Conservation (phyloP, 2,113 vertebrate species). For the Panthera uncia region DNA sequence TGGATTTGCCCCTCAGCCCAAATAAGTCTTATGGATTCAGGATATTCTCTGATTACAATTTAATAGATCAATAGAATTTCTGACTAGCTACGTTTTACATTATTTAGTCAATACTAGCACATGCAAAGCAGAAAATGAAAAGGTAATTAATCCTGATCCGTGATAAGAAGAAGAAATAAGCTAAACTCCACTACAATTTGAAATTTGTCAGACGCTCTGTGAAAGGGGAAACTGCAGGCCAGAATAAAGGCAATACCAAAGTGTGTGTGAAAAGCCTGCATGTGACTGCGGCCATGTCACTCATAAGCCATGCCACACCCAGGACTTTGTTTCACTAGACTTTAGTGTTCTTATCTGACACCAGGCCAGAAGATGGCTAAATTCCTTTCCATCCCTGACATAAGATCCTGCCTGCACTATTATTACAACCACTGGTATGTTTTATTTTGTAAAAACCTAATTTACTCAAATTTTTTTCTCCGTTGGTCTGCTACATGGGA, state of each 20-base stretch:
- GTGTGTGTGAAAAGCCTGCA: neutral
- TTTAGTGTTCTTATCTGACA: neutral
- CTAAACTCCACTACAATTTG: neutral
- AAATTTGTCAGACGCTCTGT: neutral
- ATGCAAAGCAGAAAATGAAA: slow-evolving; percentile 31
- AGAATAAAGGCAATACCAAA: neutral
- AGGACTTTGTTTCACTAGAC: neutral
- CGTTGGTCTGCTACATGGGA: neutral
- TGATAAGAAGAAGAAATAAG: slow-evolving; percentile 22
- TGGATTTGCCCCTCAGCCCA: neutral
- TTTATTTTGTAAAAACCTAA: slow-evolving; percentile 46
- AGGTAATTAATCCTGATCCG: slow-evolving; percentile 32
- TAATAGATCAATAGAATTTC: neutral
- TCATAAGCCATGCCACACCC: neutral
- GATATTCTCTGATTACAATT: slow-evolving; percentile 40
- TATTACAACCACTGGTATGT: neutral
- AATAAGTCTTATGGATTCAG: neutral
- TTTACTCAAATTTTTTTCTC: neutral
- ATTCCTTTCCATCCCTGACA: neutral
- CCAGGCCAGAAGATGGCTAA: neutral
- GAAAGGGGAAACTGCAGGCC: neutral
- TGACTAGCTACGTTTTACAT: slow-evolving; percentile 1
- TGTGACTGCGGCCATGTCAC: neutral
- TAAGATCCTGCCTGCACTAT: neutral
- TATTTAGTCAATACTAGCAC: slow-evolving; percentile 24